Evolutionary conservation across 2,888 invertebrate species (phyloP).

Genomic region (Andrena camellia): DNA sequence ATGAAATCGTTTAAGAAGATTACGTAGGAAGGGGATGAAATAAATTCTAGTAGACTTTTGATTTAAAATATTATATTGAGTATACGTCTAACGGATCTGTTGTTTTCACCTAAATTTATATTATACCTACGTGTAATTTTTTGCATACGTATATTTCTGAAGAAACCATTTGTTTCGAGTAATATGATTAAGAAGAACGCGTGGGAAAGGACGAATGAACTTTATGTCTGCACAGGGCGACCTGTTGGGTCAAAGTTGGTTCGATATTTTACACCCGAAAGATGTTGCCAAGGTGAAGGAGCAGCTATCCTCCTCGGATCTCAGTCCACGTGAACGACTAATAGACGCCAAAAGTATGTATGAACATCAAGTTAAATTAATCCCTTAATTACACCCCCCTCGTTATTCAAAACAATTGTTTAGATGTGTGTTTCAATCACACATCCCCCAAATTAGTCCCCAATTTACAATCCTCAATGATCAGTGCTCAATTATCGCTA

Average conservation of each 20-base stretch:
- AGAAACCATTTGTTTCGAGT: neutral
- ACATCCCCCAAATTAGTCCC: neutral
- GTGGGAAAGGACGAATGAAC: neutral
- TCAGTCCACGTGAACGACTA: slow-evolving; percentile 94
- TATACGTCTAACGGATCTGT: too few species aligned
- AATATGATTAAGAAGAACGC: neutral
- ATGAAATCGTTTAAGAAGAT: too few species aligned
- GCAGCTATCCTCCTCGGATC: slow-evolving; percentile 95
- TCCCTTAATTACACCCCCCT: neutral
- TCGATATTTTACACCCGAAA: slow-evolving; percentile 97
- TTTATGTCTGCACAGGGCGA: slow-evolving; percentile 88
- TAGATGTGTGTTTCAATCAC: neutral
- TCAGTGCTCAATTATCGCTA: neutral
- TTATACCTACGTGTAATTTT: too few species aligned
- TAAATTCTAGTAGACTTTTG: too few species aligned
- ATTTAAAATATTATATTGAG: too few species aligned
- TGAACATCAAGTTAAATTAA: neutral
- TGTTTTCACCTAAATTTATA: neutral
- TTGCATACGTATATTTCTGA: too few species aligned
- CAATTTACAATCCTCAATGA: neutral
- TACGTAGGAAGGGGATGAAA: too few species aligned
- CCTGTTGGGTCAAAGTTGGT: slow-evolving; percentile 95
- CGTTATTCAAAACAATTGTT: neutral
- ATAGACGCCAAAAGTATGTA: slow-evolving; percentile 96
- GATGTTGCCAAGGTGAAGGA: slow-evolving; percentile 98